These are phyloP conservation scores for Aldabrachelys gigantea DNA, from an alignment of 2,113 vertebrate species.

Conservation along the genomic window DNA sequence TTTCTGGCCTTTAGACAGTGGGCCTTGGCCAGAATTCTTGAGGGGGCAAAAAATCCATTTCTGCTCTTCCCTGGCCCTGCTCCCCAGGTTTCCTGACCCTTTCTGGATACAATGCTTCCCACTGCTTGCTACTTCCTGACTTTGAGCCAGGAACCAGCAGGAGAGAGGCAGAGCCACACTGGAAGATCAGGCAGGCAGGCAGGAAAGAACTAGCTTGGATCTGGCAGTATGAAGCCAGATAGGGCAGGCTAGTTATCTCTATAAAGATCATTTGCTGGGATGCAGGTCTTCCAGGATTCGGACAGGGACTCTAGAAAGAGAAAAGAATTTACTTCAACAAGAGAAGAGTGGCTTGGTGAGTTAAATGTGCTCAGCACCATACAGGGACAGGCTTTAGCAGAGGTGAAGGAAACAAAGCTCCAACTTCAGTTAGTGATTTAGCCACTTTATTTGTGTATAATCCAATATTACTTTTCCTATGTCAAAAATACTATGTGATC, in stretches of 20 bases:
- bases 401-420: background rate
- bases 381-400: background rate
- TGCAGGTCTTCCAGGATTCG: background rate
- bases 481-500: background rate
- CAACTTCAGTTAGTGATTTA: background rate
- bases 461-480: background rate
- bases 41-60: background rate
- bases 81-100: background rate
- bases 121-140: background rate
- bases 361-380: background rate
- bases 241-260: background rate
- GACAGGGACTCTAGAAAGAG: background rate
- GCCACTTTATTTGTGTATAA: background rate
- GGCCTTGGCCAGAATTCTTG: background rate
- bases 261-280: background rate
- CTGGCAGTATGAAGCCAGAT: background rate
- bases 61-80: background rate
- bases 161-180: background rate
- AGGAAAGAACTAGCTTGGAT: background rate
- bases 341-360: background rate
- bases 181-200: background rate
- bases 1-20: background rate
- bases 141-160: background rate
- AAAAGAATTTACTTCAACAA: background rate
- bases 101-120: background rate